Conservation (phyloP, 53 echinoderm and acorn worm species). For the Patiria pectinifera region DNA sequence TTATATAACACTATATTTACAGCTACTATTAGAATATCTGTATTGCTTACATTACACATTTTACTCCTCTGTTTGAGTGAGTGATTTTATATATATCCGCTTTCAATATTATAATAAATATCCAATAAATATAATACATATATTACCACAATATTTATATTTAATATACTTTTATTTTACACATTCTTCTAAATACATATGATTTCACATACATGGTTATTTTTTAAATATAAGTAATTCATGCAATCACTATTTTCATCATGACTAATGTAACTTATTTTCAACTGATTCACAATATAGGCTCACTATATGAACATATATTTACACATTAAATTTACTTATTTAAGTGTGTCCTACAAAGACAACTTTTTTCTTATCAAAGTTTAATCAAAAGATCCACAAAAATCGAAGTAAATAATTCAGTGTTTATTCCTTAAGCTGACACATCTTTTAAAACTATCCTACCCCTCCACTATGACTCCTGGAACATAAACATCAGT, state of each 20-base stretch:
- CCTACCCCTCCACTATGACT: too few species aligned
- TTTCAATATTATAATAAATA: neutral
- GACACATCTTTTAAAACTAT: too few species aligned
- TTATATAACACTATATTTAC: neutral
- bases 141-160: neutral
- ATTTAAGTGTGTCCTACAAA: too few species aligned
- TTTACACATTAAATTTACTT: too few species aligned
- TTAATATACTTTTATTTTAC: neutral
- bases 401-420: too few species aligned
- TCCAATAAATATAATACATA: neutral
- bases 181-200: neutral
- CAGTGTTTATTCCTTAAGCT: too few species aligned
- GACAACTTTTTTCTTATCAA: too few species aligned
- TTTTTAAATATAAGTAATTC: neutral
- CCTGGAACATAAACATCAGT: too few species aligned
- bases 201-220: neutral
- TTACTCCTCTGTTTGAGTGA: neutral
- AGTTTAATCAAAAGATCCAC: too few species aligned
- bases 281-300: neutral
- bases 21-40: neutral
- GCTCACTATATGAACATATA: neutral
- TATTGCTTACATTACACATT: conserved; percentile 14
- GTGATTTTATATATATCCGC: neutral
- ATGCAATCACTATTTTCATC: neutral
- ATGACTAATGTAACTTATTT: neutral